Conservation (phyloP, 1,140 invertebrate species). For the Vanessa atalanta region DNA sequence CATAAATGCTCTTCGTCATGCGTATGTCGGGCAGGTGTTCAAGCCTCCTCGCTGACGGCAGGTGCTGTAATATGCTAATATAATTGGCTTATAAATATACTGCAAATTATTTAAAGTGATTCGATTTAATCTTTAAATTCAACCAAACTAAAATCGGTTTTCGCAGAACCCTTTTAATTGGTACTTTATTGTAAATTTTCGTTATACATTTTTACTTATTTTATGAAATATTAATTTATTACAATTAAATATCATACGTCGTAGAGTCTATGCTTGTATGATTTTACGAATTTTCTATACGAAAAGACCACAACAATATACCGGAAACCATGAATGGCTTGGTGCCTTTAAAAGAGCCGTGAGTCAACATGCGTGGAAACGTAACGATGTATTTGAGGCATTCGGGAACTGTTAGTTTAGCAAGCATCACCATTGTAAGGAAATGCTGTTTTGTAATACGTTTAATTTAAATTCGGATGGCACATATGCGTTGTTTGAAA, state of each 20-base stretch:
- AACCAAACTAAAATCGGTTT: too few species aligned
- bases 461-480: conserved; percentile 23
- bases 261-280: neutral
- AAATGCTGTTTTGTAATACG: neutral
- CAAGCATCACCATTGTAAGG: conserved; percentile 22
- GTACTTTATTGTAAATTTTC: too few species aligned
- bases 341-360: conserved; percentile 27
- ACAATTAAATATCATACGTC: neutral
- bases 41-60: neutral
- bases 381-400: conserved; percentile 28
- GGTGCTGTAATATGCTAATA: conserved; percentile 4
- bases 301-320: conserved; percentile 30
- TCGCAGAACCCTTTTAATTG: too few species aligned
- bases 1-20: neutral
- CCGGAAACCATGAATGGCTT: conserved; percentile 27
- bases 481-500: neutral
- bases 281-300: conserved; percentile 30
- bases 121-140: neutral
- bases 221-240: neutral
- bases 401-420: conserved; percentile 21
- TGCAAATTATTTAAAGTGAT: neutral
- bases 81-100: neutral
- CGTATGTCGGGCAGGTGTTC: neutral
- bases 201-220: too few species aligned
- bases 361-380: conserved; percentile 33